Evolutionary conservation across 2,797 vertebrate species (phyloP), one percentile per base, ranked within the genome.

Genomic region (Thamnophis elegans): DNA sequence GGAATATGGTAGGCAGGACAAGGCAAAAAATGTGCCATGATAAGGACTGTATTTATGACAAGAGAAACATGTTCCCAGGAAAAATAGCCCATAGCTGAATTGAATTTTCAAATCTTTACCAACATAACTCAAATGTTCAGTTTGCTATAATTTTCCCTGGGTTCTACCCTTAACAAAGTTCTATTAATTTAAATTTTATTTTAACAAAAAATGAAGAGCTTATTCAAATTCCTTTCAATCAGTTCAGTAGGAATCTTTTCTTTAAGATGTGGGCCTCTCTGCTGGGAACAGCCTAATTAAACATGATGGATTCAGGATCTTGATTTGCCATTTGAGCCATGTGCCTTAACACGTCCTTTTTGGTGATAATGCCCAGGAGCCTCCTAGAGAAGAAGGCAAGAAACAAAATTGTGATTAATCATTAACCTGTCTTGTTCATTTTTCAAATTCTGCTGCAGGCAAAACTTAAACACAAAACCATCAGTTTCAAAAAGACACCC

Each of bases 271-370:
- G 93, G 90, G 89, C 90, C 90, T 95, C 92, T 96, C 94, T 91
- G 96, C 87, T 89, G 93, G 93, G 91, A 93, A 90, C 91, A 95
- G 90, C 85, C 94, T 98, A 99, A 95, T 99, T 99, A 97, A 99
- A 99, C 98, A 99, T 99, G 97, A 99, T 99, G 94, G 99, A 99
- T 97, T 99, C 99, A 1, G 99, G 99, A 93, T 99, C 99, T 97
- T 99, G 99, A 98, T 99, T 99, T 97, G 99, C 99, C 99, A 99
- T 99, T 95, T 99, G 99, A 51, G 99, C 99, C 99, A 99, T 99
- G 97, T 99, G 99, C 87, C 99, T 98, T 95, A 99, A 98, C 86
- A 99, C 99, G 92, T 99, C 99, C 96, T 99, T 99, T 98, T 99
- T 99, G 9, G 99, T 99, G 98, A 99, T 99, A 98, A 99, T 99